Evolutionary conservation across 1,140 invertebrate species (phyloP).

Genomic region (Platorchestia sp.): DNA sequence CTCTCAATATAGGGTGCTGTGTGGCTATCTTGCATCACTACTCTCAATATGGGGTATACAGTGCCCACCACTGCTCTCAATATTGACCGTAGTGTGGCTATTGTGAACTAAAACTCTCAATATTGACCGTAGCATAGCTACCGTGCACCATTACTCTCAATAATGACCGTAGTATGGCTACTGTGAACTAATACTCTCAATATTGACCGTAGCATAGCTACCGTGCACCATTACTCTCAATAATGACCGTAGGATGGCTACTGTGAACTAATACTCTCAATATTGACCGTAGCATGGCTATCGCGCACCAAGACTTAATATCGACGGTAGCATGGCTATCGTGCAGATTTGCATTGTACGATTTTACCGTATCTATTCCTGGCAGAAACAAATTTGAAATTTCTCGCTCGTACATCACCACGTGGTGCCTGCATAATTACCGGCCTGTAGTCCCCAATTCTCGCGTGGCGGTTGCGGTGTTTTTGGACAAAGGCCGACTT

Average conservation of each 20-base stretch:
- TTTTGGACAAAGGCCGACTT: neutral
- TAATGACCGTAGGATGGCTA: too few relatives aligned
- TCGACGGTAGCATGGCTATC: neutral
- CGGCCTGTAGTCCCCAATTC: neutral
- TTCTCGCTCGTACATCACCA: neutral
- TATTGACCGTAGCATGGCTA: neutral
- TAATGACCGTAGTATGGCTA: neutral
- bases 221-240: too few relatives aligned
- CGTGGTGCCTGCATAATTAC: neutral
- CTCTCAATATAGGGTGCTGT: neutral
- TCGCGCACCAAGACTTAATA: too few relatives aligned
- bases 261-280: neutral
- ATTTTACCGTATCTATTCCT: neutral
- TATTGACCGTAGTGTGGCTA: too few relatives aligned
- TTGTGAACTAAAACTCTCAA: too few relatives aligned
- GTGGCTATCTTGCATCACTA: neutral
- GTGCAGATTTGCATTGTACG: neutral
- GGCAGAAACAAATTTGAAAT: neutral
- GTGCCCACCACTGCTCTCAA: too few relatives aligned
- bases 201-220: neutral
- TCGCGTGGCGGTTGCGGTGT: neutral
- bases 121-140: too few relatives aligned
- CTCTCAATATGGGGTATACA: too few relatives aligned
- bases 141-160: neutral
- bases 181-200: neutral